Percentiles rank a stretch among this genome's conserved stretches.
These are phyloP conservation scores for Kuschelorhynchus macadamiae DNA, from an alignment of 2,888 invertebrate species.

Conservation along the genomic window DNA sequence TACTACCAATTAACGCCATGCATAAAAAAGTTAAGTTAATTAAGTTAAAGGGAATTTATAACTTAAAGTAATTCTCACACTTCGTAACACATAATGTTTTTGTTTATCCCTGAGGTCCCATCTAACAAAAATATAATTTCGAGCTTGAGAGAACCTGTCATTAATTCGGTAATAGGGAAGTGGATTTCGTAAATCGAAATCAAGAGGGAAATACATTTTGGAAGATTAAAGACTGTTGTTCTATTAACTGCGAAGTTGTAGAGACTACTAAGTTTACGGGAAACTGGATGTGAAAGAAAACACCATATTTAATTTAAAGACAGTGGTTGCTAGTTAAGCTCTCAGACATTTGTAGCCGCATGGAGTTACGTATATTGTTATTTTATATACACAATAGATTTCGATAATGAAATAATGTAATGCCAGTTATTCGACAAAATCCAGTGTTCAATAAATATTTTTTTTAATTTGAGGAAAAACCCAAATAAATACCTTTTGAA, in stretches of 20 bases:
- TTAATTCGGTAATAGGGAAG: constrained; percentile 20
- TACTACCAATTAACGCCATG: no score
- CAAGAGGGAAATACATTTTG: constrained; percentile 11
- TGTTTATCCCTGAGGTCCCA: constrained; percentile 9
- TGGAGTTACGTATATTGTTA: no score
- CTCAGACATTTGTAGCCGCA: no score
- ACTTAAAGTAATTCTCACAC: neutral
- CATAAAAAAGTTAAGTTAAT: no score
- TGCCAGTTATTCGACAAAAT: no score
- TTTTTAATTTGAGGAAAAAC: neutral
- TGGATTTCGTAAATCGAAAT: constrained; percentile 18
- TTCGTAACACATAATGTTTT: constrained; percentile 14
- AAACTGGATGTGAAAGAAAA: neutral
- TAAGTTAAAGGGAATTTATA: no score
- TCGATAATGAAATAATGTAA: no score
- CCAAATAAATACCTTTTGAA: neutral
- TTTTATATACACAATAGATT: no score
- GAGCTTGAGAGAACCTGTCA: constrained; percentile 29
- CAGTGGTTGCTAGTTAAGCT: no score
- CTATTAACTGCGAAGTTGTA: constrained; percentile 22
- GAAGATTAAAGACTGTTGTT: constrained; percentile 16
- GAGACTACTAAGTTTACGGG: neutral
- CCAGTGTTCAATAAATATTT: neutral
- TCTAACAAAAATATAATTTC: constrained; percentile 32
- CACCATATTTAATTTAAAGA: no score